phyloP scores from a whole-genome alignment of 1,140 invertebrate species.

The Drosophila novamexicana region DNA sequence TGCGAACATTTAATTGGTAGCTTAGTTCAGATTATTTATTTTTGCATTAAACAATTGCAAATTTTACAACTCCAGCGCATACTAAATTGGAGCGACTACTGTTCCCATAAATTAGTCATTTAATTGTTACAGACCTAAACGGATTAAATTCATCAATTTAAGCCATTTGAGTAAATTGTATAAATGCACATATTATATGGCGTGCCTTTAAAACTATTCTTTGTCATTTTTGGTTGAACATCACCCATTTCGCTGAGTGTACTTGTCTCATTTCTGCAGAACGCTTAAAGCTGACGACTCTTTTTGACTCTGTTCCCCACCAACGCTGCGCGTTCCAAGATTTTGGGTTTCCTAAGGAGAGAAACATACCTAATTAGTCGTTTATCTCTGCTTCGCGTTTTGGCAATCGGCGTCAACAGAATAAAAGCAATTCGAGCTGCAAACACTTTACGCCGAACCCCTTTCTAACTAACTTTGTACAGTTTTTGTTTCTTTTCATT shows the following conservation, averaged over 20 bases:
- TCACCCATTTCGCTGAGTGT: constrained; percentile 13
- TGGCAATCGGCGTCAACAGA: constrained; percentile 28
- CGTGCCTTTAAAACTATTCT: background rate
- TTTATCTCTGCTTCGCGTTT: constrained; percentile 40
- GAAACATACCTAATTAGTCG: constrained; percentile 52
- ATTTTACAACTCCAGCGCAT: background rate
- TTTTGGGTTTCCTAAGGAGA: constrained; percentile 1
- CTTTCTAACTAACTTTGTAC: constrained; percentile 37
- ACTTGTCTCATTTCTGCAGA: constrained; percentile 24
- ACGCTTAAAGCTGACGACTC: constrained; percentile 42
- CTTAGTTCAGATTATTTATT: background rate
- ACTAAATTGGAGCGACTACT: background rate
- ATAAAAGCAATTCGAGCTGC: constrained; percentile 16
- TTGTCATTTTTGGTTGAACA: background rate
- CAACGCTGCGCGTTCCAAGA: constrained; percentile 13
- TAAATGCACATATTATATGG: background rate
- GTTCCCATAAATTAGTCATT: constrained; percentile 4
- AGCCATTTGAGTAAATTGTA: background rate
- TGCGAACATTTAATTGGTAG: background rate
- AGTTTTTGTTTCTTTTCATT: constrained; percentile 14
- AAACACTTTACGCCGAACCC: constrained; percentile 3
- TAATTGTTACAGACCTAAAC: constrained; percentile 5
- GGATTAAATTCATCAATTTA: background rate
- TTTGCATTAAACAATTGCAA: background rate
- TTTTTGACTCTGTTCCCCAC: background rate